Evolutionary conservation across 2,888 invertebrate species (phyloP).

Genomic region (Polyommatus iphigenia): DNA sequence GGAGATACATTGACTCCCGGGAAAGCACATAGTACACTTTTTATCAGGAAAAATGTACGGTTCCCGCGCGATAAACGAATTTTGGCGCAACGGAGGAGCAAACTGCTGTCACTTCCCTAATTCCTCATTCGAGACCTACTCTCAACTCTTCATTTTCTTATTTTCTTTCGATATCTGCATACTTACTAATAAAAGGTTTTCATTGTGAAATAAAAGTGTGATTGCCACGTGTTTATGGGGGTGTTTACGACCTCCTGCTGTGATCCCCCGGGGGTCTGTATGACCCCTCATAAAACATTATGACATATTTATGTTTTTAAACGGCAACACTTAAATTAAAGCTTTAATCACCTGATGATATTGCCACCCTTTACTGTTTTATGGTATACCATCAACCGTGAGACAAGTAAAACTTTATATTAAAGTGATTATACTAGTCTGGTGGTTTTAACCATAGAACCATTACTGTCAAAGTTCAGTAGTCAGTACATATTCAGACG

Average conservation of each 20-base stretch:
- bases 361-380: background rate
- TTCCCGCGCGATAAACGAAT: too few species aligned
- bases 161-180: slow-evolving; percentile 10
- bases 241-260: background rate
- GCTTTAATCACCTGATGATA: background rate
- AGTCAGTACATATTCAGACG: too few species aligned
- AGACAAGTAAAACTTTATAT: background rate
- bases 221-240: background rate
- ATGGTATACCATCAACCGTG: background rate
- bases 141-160: background rate
- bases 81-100: too few species aligned
- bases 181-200: background rate
- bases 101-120: too few species aligned
- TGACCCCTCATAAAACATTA: slow-evolving; percentile 7
- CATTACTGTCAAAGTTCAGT: too few species aligned
- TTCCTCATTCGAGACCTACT: too few species aligned
- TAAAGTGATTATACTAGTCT: background rate
- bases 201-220: slow-evolving; percentile 13
- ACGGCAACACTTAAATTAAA: background rate
- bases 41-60: too few species aligned
- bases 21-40: too few species aligned
- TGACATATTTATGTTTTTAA: slow-evolving; percentile 10
- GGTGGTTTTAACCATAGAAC: background rate
- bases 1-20: too few species aligned
- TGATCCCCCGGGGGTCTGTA: background rate